A percentile compares a stretch with the other conserved stretches of the same genome.
Evolutionary conservation across 1,140 invertebrate genomes (phyloP).

Genomic region (Piezodorus guildinii): DNA sequence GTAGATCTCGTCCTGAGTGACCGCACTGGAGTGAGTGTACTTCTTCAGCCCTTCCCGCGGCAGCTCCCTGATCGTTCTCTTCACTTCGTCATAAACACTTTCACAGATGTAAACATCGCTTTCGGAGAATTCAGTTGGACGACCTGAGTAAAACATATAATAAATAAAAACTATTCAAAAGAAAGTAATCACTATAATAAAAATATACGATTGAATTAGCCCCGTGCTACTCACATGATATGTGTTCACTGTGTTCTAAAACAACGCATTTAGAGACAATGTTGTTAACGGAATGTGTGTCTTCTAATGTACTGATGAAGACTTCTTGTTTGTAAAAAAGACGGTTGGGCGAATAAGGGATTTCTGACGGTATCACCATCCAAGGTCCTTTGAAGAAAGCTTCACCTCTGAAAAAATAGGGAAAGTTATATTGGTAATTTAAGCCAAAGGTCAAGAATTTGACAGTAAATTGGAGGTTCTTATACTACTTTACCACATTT

Average conservation of each 20-base stretch:
- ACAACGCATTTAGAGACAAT: conserved; percentile 87
- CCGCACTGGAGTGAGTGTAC: conserved; percentile 65
- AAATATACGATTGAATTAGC: neutral
- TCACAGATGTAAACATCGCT: conserved; percentile 89
- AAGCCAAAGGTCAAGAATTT: no score
- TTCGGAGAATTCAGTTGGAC: conserved; percentile 88
- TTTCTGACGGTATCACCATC: conserved; percentile 78
- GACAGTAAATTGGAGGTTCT: no score
- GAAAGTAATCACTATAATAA: neutral
- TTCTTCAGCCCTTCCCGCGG: conserved; percentile 63
- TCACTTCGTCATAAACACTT: conserved; percentile 81
- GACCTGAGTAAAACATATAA: conserved; percentile 45
- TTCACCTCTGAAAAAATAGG: conserved; percentile 54
- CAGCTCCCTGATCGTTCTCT: conserved; percentile 64
- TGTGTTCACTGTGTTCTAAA: conserved; percentile 81
- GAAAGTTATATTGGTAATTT: no score
- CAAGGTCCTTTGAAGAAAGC: conserved; percentile 88
- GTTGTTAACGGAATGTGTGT: conserved; percentile 78
- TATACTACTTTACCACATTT: no score
- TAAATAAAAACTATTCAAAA: no score
- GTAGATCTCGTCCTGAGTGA: conserved; percentile 88
- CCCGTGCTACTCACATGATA: conserved; percentile 71
- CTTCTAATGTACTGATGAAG: conserved; percentile 81
- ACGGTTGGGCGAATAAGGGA: conserved; percentile 56
- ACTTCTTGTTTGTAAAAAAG: conserved; percentile 94